Conservation (phyloP, 2,797 vertebrate species). For the Urosaurus nigricauda region DNA sequence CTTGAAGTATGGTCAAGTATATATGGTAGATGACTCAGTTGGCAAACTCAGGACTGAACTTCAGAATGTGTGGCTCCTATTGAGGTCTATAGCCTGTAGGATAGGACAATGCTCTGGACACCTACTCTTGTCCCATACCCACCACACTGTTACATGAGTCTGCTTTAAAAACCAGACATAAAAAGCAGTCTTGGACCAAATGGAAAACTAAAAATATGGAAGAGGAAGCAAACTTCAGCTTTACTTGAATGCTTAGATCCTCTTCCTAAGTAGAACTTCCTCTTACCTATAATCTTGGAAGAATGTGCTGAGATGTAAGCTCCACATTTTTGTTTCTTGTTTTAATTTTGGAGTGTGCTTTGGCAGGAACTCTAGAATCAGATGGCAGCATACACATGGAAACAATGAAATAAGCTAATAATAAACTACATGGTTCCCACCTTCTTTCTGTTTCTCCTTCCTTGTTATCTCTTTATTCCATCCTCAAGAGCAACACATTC, state of each 20-base stretch:
- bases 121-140: background rate
- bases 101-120: background rate
- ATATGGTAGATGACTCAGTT: background rate
- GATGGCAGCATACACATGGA: too few relatives aligned
- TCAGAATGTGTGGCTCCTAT: too few relatives aligned
- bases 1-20: too few relatives aligned
- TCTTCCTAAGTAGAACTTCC: background rate
- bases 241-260: background rate
- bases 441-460: background rate
- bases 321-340: background rate
- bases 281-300: background rate
- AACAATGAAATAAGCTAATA: background rate
- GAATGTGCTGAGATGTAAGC: background rate
- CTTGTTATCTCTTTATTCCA: conserved; percentile 54
- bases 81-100: background rate
- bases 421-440: background rate
- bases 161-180: too few relatives aligned
- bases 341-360: background rate
- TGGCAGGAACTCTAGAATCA: background rate
- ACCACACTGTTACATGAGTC: background rate
- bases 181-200: background rate
- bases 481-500: conserved; percentile 24
- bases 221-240: background rate
- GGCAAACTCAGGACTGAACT: background rate
- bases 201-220: background rate